A percentile compares a stretch with the other conserved stretches of the same genome.
Evolutionary conservation across 2,113 vertebrate species (phyloP).

Genomic region (Dicrurus megarhynchus): DNA sequence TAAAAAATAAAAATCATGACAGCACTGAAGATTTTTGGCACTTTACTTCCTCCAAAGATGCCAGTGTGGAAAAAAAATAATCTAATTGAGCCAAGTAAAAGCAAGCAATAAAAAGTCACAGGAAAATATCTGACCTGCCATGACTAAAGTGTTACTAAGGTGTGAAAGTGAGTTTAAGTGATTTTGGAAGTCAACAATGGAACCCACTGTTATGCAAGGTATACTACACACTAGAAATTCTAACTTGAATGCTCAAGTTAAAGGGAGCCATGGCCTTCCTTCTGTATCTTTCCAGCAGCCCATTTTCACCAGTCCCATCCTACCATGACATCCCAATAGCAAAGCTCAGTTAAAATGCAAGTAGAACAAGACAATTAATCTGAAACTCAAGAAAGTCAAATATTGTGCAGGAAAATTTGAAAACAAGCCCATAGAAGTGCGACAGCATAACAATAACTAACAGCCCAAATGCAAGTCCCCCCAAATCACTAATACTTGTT

Average conservation of each 20-base stretch:
- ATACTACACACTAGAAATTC: background rate
- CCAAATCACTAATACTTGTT: background rate
- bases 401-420: background rate
- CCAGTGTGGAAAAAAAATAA: background rate
- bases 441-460: background rate
- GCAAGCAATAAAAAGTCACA: background rate
- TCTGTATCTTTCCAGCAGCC: fast-evolving
- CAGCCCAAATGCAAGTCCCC: background rate
- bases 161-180: background rate
- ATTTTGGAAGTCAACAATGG: background rate
- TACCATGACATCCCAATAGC: background rate
- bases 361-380: background rate
- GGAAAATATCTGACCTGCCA: background rate
- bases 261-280: background rate
- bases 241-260: background rate
- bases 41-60: background rate
- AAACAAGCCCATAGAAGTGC: background rate
- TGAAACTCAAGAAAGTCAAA: background rate
- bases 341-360: background rate
- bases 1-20: background rate
- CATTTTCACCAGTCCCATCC: background rate
- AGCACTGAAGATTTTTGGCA: background rate
- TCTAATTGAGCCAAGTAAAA: background rate
- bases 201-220: background rate
- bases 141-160: background rate